Conservation (phyloP, 2,797 vertebrate species). For the Malacoraja senta region DNA sequence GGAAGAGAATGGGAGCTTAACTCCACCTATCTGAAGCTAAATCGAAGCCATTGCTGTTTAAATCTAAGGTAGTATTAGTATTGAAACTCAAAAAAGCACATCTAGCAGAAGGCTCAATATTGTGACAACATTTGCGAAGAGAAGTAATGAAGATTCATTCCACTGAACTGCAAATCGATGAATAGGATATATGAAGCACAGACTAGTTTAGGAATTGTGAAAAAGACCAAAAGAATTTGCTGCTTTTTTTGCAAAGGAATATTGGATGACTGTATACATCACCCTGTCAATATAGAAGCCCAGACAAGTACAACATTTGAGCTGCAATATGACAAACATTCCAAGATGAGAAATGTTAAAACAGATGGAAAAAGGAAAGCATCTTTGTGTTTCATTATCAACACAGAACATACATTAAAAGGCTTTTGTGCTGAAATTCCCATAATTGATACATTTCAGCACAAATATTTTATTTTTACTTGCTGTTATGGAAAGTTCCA, state of each 20-base stretch:
- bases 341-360: background rate
- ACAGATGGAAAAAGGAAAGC: background rate
- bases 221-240: background rate
- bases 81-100: background rate
- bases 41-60: background rate
- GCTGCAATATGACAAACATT: background rate
- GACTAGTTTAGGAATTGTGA: background rate
- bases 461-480: background rate
- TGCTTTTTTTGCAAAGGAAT: background rate
- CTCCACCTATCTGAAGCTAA: background rate
- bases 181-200: background rate
- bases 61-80: background rate
- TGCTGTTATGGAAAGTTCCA: background rate
- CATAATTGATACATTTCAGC: background rate
- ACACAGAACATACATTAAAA: background rate
- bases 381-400: background rate
- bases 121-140: background rate
- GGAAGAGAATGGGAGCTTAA: too few relatives aligned
- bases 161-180: background rate
- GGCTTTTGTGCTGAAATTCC: background rate
- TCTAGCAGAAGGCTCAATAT: background rate
- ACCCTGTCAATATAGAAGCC: background rate
- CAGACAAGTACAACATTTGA: background rate
- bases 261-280: background rate
- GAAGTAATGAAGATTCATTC: background rate